phyloP scores from a whole-genome alignment of 1,140 invertebrate species.

The Zaprionus kolodkinae region DNA sequence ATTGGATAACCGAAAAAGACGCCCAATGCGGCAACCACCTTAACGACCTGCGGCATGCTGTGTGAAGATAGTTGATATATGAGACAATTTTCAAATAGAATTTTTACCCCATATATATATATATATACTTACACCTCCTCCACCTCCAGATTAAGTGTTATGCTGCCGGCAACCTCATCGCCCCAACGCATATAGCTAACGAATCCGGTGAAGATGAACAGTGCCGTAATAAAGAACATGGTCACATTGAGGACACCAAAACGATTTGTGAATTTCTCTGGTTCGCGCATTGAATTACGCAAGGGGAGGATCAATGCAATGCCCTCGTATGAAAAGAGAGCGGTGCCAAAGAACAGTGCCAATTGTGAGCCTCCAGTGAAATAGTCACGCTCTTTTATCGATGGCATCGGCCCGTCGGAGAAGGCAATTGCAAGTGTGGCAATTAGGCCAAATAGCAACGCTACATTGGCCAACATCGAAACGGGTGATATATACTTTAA shows the following conservation, averaged over 20 bases:
- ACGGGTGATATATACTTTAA: conserved; percentile 90
- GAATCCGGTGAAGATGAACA: conserved; percentile 91
- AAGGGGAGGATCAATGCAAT: conserved; percentile 93
- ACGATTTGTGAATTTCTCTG: conserved; percentile 89
- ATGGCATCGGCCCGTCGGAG: conserved; percentile 87
- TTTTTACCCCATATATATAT: too few species aligned
- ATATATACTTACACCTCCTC: conserved; percentile 77
- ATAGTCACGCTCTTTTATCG: conserved; percentile 85
- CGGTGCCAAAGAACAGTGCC: conserved; percentile 90
- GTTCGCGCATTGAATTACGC: conserved; percentile 94
- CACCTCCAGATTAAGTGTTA: conserved; percentile 87
- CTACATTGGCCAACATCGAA: conserved; percentile 89
- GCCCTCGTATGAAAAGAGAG: conserved; percentile 92
- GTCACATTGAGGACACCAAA: conserved; percentile 94
- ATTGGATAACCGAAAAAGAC: conserved; percentile 93
- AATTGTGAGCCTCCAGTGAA: conserved; percentile 86
- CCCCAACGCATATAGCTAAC: conserved; percentile 91
- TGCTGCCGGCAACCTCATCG: conserved; percentile 86
- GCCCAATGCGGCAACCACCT: conserved; percentile 89
- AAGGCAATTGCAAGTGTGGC: conserved; percentile 89
- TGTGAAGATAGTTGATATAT: conserved; percentile 5
- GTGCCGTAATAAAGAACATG: conserved; percentile 88
- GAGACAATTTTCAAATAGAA: too few species aligned
- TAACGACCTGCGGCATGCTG: conserved; percentile 86
- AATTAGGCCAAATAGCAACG: conserved; percentile 88